phyloP scores from a whole-genome alignment of 1,140 invertebrate species.

The Cylas formicarius region DNA sequence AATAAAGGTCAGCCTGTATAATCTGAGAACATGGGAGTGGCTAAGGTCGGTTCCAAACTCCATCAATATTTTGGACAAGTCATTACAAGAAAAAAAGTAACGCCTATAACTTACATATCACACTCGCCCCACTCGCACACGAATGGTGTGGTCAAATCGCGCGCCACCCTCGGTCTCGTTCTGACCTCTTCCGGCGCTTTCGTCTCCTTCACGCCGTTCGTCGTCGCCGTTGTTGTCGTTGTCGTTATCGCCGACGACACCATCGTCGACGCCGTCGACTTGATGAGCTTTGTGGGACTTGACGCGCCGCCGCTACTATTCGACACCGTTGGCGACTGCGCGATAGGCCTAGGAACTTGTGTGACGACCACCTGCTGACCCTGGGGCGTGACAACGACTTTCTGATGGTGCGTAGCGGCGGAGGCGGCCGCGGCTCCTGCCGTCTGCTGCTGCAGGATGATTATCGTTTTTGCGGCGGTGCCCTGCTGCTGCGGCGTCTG shows the following conservation, averaged over 20 bases:
- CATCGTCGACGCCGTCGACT: constrained; percentile 35
- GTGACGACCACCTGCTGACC: constrained; percentile 58
- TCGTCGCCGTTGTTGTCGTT: constrained; percentile 37
- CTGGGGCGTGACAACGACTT: constrained; percentile 57
- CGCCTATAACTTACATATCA: constrained; percentile 52
- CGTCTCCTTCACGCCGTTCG: constrained; percentile 20
- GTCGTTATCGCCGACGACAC: constrained; percentile 34
- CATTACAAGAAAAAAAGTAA: constrained; percentile 4
- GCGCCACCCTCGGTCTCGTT: constrained; percentile 28
- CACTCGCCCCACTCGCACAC: constrained; percentile 91
- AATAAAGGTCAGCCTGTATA: no score
- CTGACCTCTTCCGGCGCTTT: constrained; percentile 21
- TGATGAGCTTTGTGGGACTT: constrained; percentile 42
- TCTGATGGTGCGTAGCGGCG: constrained; percentile 41
- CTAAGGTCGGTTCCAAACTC: no score
- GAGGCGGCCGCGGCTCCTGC: constrained; percentile 23
- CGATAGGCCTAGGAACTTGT: constrained; percentile 47
- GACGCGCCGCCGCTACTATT: constrained; percentile 42
- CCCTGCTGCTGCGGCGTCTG: constrained; percentile 56
- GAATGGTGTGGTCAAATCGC: constrained; percentile 50
- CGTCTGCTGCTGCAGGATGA: constrained; percentile 60
- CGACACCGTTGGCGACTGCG: constrained; percentile 44
- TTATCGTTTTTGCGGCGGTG: constrained; percentile 60
- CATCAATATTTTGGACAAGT: not conserved
- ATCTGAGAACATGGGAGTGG: no score